Conservation (phyloP, 2,888 invertebrate species). For the Nymphalis urticae region DNA sequence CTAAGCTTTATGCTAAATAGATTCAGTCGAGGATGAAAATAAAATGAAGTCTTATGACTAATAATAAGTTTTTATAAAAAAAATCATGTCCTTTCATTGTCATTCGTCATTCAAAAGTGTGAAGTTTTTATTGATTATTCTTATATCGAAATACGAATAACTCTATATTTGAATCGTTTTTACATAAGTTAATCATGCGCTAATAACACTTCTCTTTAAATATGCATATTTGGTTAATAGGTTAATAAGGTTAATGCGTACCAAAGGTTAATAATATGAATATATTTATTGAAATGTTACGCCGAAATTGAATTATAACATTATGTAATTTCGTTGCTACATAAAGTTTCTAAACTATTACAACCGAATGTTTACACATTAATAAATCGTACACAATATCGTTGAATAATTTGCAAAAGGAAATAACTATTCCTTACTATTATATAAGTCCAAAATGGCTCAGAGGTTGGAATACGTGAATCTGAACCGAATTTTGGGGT, state of each 20-base stretch:
- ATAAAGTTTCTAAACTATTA: not conserved
- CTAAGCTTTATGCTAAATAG: too few species aligned
- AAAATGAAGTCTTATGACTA: too few species aligned
- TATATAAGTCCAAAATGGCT: not conserved
- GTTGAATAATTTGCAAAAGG: not conserved
- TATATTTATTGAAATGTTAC: constrained; percentile 3
- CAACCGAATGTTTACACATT: not conserved
- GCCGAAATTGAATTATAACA: not conserved
- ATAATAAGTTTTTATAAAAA: too few species aligned
- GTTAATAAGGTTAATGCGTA: constrained; percentile 2
- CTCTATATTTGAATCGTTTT: too few species aligned
- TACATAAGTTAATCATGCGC: too few species aligned
- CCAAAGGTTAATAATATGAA: constrained; percentile 3
- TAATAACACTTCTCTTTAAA: not conserved
- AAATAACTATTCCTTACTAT: not conserved
- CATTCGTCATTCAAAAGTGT: too few species aligned
- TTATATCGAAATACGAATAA: too few species aligned
- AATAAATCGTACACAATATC: not conserved
- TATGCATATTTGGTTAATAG: not conserved
- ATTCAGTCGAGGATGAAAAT: too few species aligned
- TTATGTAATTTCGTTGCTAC: not conserved
- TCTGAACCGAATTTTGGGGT: too few species aligned
- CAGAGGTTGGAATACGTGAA: too few species aligned
- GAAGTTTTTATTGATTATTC: too few species aligned
- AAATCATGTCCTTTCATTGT: too few species aligned